Evolutionary conservation across 2,888 invertebrate species (phyloP).

Genomic region (Chrysodeixis includens): DNA sequence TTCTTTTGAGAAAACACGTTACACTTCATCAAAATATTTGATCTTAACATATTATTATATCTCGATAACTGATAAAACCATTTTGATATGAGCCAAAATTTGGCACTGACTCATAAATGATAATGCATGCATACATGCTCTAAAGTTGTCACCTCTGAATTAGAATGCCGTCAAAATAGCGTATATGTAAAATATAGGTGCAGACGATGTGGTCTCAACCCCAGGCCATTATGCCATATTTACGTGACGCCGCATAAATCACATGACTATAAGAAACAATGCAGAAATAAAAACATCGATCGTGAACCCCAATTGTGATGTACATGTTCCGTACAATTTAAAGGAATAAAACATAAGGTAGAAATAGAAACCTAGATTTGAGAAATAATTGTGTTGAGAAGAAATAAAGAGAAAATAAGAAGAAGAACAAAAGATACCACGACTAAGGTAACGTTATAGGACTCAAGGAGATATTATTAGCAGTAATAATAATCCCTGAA

Average conservation of each 20-base stretch:
- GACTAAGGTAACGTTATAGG: too few species aligned
- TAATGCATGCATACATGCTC: constrained; percentile 32
- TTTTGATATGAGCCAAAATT: too few species aligned
- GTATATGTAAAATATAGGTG: constrained; percentile 38
- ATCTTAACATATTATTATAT: too few species aligned
- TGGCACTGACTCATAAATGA: too few species aligned
- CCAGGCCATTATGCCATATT: constrained; percentile 66
- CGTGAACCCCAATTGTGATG: constrained; percentile 23
- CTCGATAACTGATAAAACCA: too few species aligned
- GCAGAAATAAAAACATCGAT: constrained; percentile 53
- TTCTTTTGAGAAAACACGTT: too few species aligned
- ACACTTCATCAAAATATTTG: too few species aligned
- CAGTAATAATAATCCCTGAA: neutral
- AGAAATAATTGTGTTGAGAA: neutral
- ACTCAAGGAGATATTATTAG: too few species aligned
- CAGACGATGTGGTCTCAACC: constrained; percentile 51
- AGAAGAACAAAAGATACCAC: too few species aligned
- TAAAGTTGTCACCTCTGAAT: constrained; percentile 50
- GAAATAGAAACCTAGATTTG: neutral
- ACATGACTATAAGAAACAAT: constrained; percentile 57
- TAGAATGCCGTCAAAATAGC: constrained; percentile 49
- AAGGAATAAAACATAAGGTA: neutral
- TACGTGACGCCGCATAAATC: constrained; percentile 79
- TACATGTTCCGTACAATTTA: constrained; percentile 50
- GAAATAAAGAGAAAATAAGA: neutral